Evolutionary conservation across 1,140 invertebrate species (phyloP).

Genomic region (Mercenaria mercenaria): DNA sequence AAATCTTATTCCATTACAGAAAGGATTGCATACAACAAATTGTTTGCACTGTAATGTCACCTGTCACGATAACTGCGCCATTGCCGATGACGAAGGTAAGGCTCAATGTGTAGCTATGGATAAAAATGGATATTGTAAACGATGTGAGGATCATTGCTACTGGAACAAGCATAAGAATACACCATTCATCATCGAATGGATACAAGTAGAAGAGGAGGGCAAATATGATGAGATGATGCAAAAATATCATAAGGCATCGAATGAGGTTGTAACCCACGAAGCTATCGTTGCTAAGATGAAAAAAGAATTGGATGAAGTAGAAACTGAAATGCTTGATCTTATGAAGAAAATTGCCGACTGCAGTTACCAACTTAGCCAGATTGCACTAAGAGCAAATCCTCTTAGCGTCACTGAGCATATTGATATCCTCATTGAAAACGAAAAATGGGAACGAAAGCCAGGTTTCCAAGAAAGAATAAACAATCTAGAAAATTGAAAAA

Average conservation of each 20-base stretch:
- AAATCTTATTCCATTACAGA: not conserved
- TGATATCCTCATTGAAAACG: slow-evolving; percentile 45
- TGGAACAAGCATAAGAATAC: slow-evolving; percentile 52
- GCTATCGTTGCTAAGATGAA: not conserved
- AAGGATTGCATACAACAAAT: slow-evolving; percentile 60
- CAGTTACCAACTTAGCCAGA: not conserved
- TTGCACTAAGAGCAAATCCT: slow-evolving; percentile 11
- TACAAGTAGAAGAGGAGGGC: not conserved
- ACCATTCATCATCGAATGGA: slow-evolving; percentile 12
- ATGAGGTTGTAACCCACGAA: not conserved
- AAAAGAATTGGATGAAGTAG: not conserved
- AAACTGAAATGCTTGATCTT: not conserved
- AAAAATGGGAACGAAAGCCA: slow-evolving; percentile 10
- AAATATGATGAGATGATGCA: not conserved
- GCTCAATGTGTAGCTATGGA: not conserved
- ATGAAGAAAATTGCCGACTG: not conserved
- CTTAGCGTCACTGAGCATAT: not conserved
- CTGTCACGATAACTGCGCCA: slow-evolving; percentile 56
- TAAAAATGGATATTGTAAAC: slow-evolving; percentile 25
- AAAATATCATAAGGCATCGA: slow-evolving; percentile 16
- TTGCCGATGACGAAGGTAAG: not conserved
- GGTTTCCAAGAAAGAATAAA: slow-evolving; percentile 4
- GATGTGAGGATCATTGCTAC: slow-evolving; percentile 30
- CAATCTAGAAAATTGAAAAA: not conserved
- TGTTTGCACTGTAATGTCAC: slow-evolving; percentile 60